Evolutionary conservation across 2,888 invertebrate species (phyloP).

Genomic region (Andrena fulva): DNA sequence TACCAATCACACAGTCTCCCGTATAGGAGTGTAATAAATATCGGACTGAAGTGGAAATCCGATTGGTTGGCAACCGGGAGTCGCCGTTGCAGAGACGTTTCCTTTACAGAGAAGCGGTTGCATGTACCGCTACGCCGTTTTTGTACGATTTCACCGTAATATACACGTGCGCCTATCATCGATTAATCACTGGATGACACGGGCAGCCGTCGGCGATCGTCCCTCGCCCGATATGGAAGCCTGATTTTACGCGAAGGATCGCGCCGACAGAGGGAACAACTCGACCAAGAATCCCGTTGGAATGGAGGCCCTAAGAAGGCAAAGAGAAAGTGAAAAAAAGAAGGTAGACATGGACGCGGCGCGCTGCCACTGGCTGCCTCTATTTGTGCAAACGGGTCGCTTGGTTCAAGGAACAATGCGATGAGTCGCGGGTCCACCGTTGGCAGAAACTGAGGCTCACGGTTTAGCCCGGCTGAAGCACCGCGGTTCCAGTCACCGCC

Average conservation of each 20-base stretch:
- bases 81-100: conserved; percentile 20
- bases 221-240: conserved; percentile 60
- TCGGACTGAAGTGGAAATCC: not conserved
- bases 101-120: conserved; percentile 33
- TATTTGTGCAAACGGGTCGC: conserved; percentile 63
- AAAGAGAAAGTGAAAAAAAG: conserved; percentile 53
- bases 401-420: conserved; percentile 54
- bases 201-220: conserved; percentile 43
- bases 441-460: not conserved
- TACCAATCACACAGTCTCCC: not conserved
- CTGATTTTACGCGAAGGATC: conserved; percentile 53
- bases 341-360: conserved; percentile 19
- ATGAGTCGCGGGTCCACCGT: conserved; percentile 33
- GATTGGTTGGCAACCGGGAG: not conserved
- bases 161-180: conserved; percentile 27
- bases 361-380: conserved; percentile 35
- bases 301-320: conserved; percentile 45
- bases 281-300: conserved; percentile 56
- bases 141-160: conserved; percentile 41
- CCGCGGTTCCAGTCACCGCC: too few species aligned
- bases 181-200: conserved; percentile 62
- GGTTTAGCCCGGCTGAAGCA: too few species aligned
- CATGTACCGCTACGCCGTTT: conserved; percentile 34
- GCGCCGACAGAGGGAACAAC: conserved; percentile 45
- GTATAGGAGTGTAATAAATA: not conserved